Base-by-base conservation (phyloP, 53 echinoderm and acorn worm species). In the Pentamera pediparva region DNA sequence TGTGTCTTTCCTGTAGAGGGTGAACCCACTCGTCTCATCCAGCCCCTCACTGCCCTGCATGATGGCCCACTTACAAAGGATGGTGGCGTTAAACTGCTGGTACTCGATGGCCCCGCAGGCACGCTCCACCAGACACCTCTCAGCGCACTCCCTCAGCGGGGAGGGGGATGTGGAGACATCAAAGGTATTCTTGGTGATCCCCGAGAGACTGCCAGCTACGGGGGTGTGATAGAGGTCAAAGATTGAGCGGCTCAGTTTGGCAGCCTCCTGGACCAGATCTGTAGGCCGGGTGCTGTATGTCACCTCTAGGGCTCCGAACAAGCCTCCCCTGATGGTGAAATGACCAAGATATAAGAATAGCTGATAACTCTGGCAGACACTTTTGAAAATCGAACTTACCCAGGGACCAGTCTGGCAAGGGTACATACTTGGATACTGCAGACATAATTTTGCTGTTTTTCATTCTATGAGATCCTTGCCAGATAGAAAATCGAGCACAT, bases 21-120 rank as follows among this genome's bases (percentile, higher is more conserved):
- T 62, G 61, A 98, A 86, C 47, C 98, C 92, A 51, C 85, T 78
- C 9, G 79, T 74, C 19, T 74, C 64, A 38, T 83, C 81, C 43
- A 92, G 37, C 29, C 54, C 74, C 40, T 88, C 86, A 0, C 60
- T 65, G 20, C 84, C 88, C 4, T 76, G 59, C 28, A 81, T 80
- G 30, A 98, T 81, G 0, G 89, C 79, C 91, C 92, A 88, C 69
- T 80, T 61, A 65, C 98, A 98, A 47, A 85, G 55, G 21, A 69
- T 27, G 9, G 81, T 92, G 4, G 70, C 81, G 48, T 79, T 92
- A 32, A 88, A 70, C 15, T 48, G 41, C 6, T 63, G 65, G 59
- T 80, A 92, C 61, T 86, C 81, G 75, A 98, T 89, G 2, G 98
- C 87, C 12, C 88, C 98, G 12, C 98, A 98, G 5, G 98, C 89